Base-by-base conservation (phyloP, 2,113 vertebrate genomes). In the Clarias gariepinus region DNA sequence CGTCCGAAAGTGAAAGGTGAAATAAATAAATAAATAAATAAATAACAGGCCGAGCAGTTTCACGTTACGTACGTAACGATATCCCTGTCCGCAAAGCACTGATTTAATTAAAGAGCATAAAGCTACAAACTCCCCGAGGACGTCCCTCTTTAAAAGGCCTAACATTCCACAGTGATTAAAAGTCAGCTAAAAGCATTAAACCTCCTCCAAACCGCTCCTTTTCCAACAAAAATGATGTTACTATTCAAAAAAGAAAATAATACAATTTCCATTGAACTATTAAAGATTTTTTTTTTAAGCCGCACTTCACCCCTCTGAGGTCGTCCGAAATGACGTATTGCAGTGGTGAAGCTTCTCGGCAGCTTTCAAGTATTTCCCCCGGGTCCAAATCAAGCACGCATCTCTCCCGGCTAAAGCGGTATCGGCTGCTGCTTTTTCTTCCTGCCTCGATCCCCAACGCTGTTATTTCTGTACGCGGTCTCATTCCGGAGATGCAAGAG, bases 331-430 rank as follows among this genome's bases (percentile, higher is more conserved):
- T 82, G 86, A 85, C 53, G 78, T 13, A 33, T 33, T 68, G 78
- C 13, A 47, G n/a, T 61, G 16, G 18, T 15, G 76, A 61, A 52
- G 18, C 28, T 53, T 87, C 77, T 81, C 57, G 77, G 74, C 85
- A 90, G 90, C 87, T 88, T 83, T 89, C 57, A n/a, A 69, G 33
- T 71, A 89, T 90, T 90, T 84, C 84, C 92, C 92, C 87, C 21
- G 47, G 82, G 89, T 92, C 88, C 82, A 82, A 82, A 83, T 85
- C 89, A 88, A 90, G 87, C 91, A 91, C 90, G 86, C 87, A 92
- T 92, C 94, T 92, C 94, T 92, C 91, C 95, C 92, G 93, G 94
- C 90, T 91, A 91, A 91, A 87, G 91, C 90, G 92, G 93, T 94
- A 93, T 91, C 61, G 85, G 87, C 89, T 90, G 87, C 89, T 90